These are phyloP conservation scores for Chaetodon trifasciatus DNA, from an alignment of 2,797 vertebrate species.

Conservation along the genomic window DNA sequence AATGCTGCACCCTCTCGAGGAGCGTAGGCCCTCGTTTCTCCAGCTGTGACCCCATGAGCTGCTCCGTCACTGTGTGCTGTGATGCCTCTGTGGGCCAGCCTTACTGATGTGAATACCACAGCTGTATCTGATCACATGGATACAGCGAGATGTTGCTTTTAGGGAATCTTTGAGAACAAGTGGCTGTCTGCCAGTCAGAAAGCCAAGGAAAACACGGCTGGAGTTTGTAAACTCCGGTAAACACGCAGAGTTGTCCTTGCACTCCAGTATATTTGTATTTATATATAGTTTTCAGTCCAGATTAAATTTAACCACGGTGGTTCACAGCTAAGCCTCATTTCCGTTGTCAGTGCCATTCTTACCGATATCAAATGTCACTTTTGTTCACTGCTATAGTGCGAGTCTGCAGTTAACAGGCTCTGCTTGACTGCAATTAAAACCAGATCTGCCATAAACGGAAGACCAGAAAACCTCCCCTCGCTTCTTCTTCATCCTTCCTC, in stretches of 20 bases:
- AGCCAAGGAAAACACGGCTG: constrained; percentile 54
- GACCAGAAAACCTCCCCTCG: constrained; percentile 20
- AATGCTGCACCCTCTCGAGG: neutral
- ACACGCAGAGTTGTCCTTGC: constrained; percentile 42
- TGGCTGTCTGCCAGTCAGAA: constrained; percentile 53
- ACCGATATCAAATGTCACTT: constrained; percentile 31
- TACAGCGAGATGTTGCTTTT: constrained; percentile 54
- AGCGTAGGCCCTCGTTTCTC: too few species aligned
- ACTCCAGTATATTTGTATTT: constrained; percentile 59
- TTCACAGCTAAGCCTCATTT: constrained; percentile 52
- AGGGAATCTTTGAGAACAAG: constrained; percentile 59
- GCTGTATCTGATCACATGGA: constrained; percentile 74
- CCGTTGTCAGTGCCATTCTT: constrained; percentile 18
- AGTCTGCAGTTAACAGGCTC: constrained; percentile 34
- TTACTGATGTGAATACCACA: constrained; percentile 59
- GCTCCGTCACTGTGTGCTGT: constrained; percentile 20
- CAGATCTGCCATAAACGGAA: constrained; percentile 42
- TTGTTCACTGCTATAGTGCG: constrained; percentile 21
- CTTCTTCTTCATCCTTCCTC: constrained; percentile 22
- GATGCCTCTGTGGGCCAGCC: constrained; percentile 33
- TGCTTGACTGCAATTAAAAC: constrained; percentile 61
- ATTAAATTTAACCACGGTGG: constrained; percentile 47
- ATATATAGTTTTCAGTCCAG: constrained; percentile 48
- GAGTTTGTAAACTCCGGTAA: constrained; percentile 75
- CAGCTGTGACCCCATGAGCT: neutral